phyloP scores from a whole-genome alignment of 2,113 vertebrate genomes.

The Echinops telfairi region DNA sequence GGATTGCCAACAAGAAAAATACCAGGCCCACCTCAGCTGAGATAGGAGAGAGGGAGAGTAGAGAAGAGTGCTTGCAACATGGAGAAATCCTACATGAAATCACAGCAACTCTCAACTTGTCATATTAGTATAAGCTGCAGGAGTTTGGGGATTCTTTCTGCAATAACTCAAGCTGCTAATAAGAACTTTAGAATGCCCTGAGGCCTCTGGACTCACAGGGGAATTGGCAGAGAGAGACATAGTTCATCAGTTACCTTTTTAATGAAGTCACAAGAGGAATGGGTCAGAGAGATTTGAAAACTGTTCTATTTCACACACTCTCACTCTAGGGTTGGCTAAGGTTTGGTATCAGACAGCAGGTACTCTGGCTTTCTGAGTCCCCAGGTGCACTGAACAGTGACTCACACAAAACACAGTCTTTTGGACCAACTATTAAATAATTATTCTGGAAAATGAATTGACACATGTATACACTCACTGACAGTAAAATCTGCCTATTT shows the following conservation, averaged over 20 bases:
- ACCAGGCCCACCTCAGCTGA: background rate
- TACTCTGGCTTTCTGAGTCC: background rate
- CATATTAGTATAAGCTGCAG: background rate
- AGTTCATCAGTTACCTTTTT: conserved; percentile 9
- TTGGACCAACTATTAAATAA: background rate
- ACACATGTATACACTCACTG: background rate
- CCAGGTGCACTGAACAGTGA: background rate
- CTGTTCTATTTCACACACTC: background rate
- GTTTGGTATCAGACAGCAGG: background rate
- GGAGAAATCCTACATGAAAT: background rate
- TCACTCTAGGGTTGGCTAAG: background rate
- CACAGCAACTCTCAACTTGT: background rate
- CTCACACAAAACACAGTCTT: background rate
- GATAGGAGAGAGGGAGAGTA: background rate
- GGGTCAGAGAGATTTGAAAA: background rate
- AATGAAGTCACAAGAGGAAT: conserved; percentile 9
- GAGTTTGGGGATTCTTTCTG: background rate
- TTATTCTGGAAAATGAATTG: background rate
- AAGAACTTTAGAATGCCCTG: background rate
- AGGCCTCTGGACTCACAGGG: background rate
- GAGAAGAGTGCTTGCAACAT: background rate
- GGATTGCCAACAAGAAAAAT: conserved; percentile 16
- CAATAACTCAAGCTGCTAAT: background rate
- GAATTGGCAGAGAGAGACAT: background rate
- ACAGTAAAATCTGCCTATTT: conserved; percentile 26